Percentiles rank a stretch among this genome's conserved stretches.
phyloP scores from a whole-genome alignment of 2,888 invertebrate genomes.

The Glaucopsyche alexis region DNA sequence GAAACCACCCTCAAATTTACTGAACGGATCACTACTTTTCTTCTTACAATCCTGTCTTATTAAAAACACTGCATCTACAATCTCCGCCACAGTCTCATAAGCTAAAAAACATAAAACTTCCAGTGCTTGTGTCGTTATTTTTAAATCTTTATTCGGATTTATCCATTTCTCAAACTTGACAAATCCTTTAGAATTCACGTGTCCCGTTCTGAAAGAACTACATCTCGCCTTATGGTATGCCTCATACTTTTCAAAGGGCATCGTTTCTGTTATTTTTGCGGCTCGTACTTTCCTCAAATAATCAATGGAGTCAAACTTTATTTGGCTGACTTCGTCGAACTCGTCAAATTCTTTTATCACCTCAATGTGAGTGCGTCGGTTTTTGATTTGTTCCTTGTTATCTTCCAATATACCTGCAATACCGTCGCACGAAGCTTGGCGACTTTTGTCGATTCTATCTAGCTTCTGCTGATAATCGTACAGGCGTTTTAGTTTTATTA shows the following conservation, averaged over 20 bases:
- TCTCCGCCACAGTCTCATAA: constrained; percentile 93
- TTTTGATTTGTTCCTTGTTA: constrained; percentile 74
- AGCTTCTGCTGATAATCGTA: constrained; percentile 85
- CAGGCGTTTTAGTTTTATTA: constrained; percentile 86
- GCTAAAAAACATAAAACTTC: constrained; percentile 92
- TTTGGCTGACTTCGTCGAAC: constrained; percentile 75
- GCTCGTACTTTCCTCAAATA: constrained; percentile 81
- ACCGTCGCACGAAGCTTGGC: constrained; percentile 46
- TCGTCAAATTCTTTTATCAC: constrained; percentile 79
- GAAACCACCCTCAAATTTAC: constrained; percentile 82
- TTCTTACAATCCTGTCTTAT: constrained; percentile 88
- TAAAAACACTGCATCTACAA: constrained; percentile 90
- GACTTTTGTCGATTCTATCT: constrained; percentile 67
- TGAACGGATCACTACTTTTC: constrained; percentile 84
- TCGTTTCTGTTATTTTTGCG: constrained; percentile 74
- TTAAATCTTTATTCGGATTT: constrained; percentile 82
- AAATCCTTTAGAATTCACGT: constrained; percentile 73
- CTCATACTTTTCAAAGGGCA: constrained; percentile 82
- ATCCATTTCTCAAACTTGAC: constrained; percentile 82
- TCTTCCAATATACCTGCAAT: constrained; percentile 68
- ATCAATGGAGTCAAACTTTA: constrained; percentile 78
- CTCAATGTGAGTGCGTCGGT: constrained; percentile 68
- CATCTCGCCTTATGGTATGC: constrained; percentile 90
- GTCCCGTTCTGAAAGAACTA: constrained; percentile 82
- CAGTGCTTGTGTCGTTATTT: constrained; percentile 82